These are phyloP conservation scores for Tragelaphus imberbis DNA, from an alignment of 2,113 vertebrate genomes.

Conservation along the genomic window DNA sequence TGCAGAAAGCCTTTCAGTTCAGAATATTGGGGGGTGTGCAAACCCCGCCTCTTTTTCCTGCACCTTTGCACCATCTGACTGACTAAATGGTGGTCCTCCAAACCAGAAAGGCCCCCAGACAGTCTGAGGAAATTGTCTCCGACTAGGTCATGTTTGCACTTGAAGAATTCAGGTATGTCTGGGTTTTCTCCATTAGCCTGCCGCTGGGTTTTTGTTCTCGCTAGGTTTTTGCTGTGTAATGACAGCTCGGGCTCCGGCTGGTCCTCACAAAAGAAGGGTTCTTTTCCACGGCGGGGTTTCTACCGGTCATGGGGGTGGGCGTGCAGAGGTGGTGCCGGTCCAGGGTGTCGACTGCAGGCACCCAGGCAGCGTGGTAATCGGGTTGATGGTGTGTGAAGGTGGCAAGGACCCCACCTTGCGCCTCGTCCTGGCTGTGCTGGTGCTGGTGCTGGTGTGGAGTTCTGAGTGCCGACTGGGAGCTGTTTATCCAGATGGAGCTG, in stretches of 20 bases:
- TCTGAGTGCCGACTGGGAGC: conserved; percentile 71
- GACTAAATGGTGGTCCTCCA: conserved; percentile 80
- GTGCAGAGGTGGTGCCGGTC: conserved; percentile 59
- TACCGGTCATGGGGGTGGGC: not conserved
- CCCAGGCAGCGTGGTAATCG: conserved; percentile 72
- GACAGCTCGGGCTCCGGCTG: conserved; percentile 75
- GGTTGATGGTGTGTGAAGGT: conserved; percentile 60
- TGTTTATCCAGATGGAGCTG: conserved; percentile 62
- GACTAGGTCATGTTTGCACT: conserved; percentile 87
- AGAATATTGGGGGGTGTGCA: conserved; percentile 73
- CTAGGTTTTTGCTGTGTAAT: conserved; percentile 83
- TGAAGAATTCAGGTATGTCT: conserved; percentile 89
- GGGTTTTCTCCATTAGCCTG: conserved; percentile 74
- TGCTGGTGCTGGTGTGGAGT: conserved; percentile 49
- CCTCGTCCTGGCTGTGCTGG: conserved; percentile 49
- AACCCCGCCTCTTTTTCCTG: conserved; percentile 75
- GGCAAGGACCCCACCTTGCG: conserved; percentile 47
- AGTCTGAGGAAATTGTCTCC: conserved; percentile 74
- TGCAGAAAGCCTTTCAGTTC: conserved; percentile 81
- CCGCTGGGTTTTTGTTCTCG: conserved; percentile 79
- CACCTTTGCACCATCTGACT: conserved; percentile 76
- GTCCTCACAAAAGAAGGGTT: conserved; percentile 76
- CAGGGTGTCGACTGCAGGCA: conserved; percentile 67
- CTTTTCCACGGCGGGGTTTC: not conserved
- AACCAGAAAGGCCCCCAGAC: conserved; percentile 72